Evolutionary conservation across 2,888 invertebrate species (phyloP), one percentile per base, ranked within the genome.

Genomic region (Machimus rusticus): DNA sequence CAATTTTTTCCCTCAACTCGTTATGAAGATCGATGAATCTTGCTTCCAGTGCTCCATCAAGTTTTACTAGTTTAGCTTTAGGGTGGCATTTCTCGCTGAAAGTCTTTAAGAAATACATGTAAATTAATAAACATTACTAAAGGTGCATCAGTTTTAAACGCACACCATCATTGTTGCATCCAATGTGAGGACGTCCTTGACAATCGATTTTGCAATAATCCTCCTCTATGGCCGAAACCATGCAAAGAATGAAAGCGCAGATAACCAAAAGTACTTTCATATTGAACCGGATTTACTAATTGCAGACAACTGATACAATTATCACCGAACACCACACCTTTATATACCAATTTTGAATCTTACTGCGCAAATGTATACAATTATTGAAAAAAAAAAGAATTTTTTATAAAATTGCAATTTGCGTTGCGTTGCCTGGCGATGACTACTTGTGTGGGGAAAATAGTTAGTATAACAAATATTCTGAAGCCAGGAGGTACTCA

Each of bases 1-100:
- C 90, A 28, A 90, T 16, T 9, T 85, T 66, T 57, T 89, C 89
- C n/a, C 90, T 87, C n/a, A 88, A 87, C 8, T 87, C 57, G 85
- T 90, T 90, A 46, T 90, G 90, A 4, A 16, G 1, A 31, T 86
- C 55, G 5, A 78, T 14, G 16, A 16, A 46, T 46, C 12, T 46
- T 46, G 14, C 16, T 46, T 14, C 2, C 43, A 55, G 14, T n/a
- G 77, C 86, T 46, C 14, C 43, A 46, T 46, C 5, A 46, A 46
- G 43, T 16, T 51, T 51, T 16, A 76, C 5, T 0, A 86, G 2
- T n/a, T 76, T 23, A 46, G 31, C 34, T 8, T 28, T 23, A 5
- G 23, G 2, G n/a, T 31, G 6, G 37, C 86, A 86, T 6, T 16
- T 4, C n/a, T 6, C 0, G n/a, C 19, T 19, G 23, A 78, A 39